These are phyloP conservation scores for Drosophila rellima DNA, from an alignment of 2,888 invertebrate genomes.

Conservation along the genomic window DNA sequence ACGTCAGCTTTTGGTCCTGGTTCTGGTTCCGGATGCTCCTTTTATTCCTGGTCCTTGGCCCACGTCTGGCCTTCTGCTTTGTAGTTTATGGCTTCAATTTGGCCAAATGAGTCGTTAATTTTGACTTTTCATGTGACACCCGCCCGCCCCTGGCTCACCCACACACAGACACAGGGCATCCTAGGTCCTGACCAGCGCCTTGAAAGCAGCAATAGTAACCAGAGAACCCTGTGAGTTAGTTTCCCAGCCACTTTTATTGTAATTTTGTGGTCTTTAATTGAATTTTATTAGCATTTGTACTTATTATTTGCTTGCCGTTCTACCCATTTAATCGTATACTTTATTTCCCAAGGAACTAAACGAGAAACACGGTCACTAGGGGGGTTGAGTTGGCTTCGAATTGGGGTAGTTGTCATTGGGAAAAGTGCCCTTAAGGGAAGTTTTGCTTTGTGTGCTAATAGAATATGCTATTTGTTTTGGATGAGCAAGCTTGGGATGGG, in stretches of 20 bases:
- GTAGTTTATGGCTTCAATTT: constrained; percentile 83
- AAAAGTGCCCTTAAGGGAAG: constrained; percentile 31
- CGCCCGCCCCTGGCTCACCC: constrained; percentile 2
- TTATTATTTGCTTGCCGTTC: constrained; percentile 66
- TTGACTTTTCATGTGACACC: constrained; percentile 70
- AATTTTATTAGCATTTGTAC: constrained; percentile 83
- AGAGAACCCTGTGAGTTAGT: constrained; percentile 51
- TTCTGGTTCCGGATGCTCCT: constrained; percentile 5
- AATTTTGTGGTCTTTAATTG: constrained; percentile 81
- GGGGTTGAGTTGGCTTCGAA: constrained; percentile 5
- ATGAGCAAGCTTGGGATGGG: constrained; percentile 29
- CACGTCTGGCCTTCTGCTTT: constrained; percentile 50
- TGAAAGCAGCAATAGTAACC: neutral
- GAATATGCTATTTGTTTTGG: constrained; percentile 61
- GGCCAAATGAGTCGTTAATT: constrained; percentile 83
- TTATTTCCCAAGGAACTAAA: constrained; percentile 56
- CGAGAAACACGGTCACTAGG: neutral
- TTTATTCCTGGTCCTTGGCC: constrained; percentile 11
- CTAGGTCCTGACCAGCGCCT: constrained; percentile 30
- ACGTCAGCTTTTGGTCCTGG: constrained; percentile 35
- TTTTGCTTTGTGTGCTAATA: constrained; percentile 48
- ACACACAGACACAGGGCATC: constrained; percentile 10
- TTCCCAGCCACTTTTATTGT: constrained; percentile 75
- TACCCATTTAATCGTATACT: constrained; percentile 69
- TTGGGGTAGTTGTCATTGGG: constrained; percentile 25